A percentile compares a stretch with the other conserved stretches of the same genome.
Evolutionary conservation across 2,888 invertebrate genomes (phyloP).

Genomic region (Apomyelois bistriatella): DNA sequence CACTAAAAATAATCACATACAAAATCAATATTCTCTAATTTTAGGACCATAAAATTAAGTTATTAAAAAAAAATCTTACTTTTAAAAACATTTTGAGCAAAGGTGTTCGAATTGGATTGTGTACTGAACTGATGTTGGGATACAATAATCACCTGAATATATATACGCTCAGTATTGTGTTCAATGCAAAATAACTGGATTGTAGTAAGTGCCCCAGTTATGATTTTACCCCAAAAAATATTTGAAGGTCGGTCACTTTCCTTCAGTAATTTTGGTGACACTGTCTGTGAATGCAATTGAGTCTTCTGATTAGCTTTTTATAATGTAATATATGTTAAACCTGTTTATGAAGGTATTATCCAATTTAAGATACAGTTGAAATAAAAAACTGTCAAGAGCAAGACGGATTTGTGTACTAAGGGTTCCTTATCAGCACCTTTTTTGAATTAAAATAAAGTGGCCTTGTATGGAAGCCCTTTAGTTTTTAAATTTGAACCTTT

Average conservation of each 20-base stretch:
- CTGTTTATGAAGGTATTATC: background rate
- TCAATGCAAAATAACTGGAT: conserved; percentile 17
- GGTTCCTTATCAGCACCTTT: too few species aligned
- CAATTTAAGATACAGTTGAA: too few species aligned
- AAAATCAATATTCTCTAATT: too few species aligned
- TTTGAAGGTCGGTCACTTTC: conserved; percentile 39
- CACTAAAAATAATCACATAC: too few species aligned
- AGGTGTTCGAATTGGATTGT: conserved; percentile 21
- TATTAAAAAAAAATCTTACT: conserved; percentile 21
- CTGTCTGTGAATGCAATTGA: conserved; percentile 15
- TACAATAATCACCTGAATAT: conserved; percentile 27
- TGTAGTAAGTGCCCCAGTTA: conserved; percentile 22
- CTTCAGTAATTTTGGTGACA: conserved; percentile 25
- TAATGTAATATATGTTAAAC: background rate
- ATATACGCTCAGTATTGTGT: conserved; percentile 24
- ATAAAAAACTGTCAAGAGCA: too few species aligned
- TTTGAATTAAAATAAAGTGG: too few species aligned
- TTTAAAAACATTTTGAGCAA: conserved; percentile 26
- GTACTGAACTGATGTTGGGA: conserved; percentile 29
- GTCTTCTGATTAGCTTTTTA: conserved; percentile 8
- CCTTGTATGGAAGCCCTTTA: too few species aligned
- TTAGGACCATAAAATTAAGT: too few species aligned
- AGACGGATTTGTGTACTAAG: too few species aligned
- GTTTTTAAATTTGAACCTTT: too few species aligned
- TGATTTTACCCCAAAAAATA: conserved; percentile 25